phyloP scores from a whole-genome alignment of 2,888 invertebrate genomes.

The Hydrotaea diabolus region DNA sequence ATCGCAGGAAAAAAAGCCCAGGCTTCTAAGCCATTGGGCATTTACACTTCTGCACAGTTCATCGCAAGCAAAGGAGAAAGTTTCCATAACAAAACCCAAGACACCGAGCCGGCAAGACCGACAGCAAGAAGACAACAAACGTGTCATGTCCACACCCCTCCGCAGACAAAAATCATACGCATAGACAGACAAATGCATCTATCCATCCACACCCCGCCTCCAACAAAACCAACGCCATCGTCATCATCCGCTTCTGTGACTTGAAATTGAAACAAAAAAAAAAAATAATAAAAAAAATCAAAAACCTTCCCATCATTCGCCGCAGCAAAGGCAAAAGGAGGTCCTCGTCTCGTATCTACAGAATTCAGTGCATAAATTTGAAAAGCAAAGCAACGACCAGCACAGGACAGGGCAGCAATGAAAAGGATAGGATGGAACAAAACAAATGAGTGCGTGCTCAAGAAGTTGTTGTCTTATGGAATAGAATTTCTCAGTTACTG shows the following conservation, averaged over 20 bases:
- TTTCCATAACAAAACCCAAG: constrained; percentile 21
- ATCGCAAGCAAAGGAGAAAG: constrained; percentile 24
- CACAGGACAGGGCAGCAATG: not conserved
- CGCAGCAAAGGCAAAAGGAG: not conserved
- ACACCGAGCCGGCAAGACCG: constrained; percentile 7
- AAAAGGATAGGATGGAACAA: constrained; percentile 20
- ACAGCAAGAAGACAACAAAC: constrained; percentile 21
- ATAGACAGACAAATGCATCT: not conserved
- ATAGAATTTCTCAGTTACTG: constrained; percentile 39
- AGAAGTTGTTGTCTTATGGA: constrained; percentile 56
- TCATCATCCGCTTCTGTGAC: not conserved
- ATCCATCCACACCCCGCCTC: not conserved
- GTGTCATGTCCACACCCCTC: constrained; percentile 13
- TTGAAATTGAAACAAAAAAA: not conserved
- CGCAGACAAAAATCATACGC: no score
- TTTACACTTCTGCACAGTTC: constrained; percentile 30
- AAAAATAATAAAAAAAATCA: not conserved
- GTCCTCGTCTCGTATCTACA: constrained; percentile 15
- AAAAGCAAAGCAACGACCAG: constrained; percentile 19
- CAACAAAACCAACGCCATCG: constrained; percentile 6
- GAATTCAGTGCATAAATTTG: constrained; percentile 30
- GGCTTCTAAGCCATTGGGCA: constrained; percentile 44
- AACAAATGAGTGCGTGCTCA: constrained; percentile 59
- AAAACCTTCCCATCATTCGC: constrained; percentile 8
- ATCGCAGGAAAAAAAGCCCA: constrained; percentile 6